Evolutionary conservation across 2,888 invertebrate species (phyloP).

Genomic region (Amiota mariae): DNA sequence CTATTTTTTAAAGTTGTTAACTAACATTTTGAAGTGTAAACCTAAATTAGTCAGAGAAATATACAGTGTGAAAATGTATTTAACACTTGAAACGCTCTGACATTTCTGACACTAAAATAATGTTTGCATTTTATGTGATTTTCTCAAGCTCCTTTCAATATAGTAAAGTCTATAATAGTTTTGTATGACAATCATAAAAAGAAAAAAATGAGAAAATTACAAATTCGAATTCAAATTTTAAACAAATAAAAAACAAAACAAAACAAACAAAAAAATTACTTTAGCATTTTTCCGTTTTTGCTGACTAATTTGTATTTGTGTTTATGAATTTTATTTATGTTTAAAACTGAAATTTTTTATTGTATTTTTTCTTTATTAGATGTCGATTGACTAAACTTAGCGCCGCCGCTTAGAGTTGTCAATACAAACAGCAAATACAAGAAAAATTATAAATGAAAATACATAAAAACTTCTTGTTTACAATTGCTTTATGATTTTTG

Average conservation of each 20-base stretch:
- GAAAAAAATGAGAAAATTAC: background rate
- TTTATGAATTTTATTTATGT: slow-evolving; percentile 3
- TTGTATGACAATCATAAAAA: background rate
- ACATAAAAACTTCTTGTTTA: slow-evolving; percentile 13
- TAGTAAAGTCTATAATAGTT: no score
- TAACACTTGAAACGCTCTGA: no score
- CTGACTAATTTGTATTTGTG: slow-evolving; percentile 20
- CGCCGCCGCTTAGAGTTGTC: slow-evolving; percentile 5
- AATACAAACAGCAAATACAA: slow-evolving; percentile 11
- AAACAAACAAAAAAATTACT: no score
- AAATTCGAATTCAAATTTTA: slow-evolving; percentile 22
- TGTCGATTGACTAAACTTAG: slow-evolving; percentile 4
- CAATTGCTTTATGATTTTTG: slow-evolving; percentile 7
- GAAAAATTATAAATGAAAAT: background rate
- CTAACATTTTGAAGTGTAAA: no score
- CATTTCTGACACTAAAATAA: no score
- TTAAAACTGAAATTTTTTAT: background rate
- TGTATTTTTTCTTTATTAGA: background rate
- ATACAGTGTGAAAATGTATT: no score
- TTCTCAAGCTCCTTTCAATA: background rate
- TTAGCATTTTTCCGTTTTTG: background rate
- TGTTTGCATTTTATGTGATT: background rate
- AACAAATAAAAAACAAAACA: slow-evolving; percentile 6
- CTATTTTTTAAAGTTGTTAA: no score
- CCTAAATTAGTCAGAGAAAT: no score